Percentiles rank a stretch among this genome's conserved stretches.
phyloP scores from a whole-genome alignment of 2,888 invertebrate genomes.

The Ferrisia virgata region DNA sequence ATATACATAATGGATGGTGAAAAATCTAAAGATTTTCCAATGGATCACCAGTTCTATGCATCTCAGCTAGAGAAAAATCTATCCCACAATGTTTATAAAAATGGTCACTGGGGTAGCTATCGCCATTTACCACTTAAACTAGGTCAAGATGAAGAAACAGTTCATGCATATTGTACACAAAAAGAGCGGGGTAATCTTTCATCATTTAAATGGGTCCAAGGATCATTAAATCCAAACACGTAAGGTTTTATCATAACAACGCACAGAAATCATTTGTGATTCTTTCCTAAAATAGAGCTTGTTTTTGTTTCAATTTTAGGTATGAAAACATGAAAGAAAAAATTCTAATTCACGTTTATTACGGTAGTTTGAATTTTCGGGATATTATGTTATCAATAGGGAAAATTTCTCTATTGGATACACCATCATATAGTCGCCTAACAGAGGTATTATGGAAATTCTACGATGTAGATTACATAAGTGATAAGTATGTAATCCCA shows the following conservation, averaged over 20 bases:
- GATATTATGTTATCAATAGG: no score
- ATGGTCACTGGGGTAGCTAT: conserved; percentile 73
- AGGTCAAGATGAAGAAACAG: conserved; percentile 55
- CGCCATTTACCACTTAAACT: conserved; percentile 71
- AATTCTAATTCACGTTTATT: no score
- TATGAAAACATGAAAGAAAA: no score
- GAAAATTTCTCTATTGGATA: conserved; percentile 54
- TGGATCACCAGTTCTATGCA: conserved; percentile 63
- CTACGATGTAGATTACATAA: not conserved
- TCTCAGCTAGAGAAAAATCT: conserved; percentile 69
- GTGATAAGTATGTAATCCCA: no score
- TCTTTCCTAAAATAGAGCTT: no score
- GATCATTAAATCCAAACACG: conserved; percentile 52
- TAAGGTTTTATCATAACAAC: no score
- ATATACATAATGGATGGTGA: conserved; percentile 61
- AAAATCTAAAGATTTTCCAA: conserved; percentile 65
- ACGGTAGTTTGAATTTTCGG: no score
- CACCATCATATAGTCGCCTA: not conserved
- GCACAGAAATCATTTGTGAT: no score
- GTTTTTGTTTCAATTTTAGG: no score
- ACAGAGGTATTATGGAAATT: not conserved
- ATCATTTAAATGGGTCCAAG: conserved; percentile 78
- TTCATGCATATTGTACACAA: conserved; percentile 71
- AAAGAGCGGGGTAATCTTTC: conserved; percentile 82
- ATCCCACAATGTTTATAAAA: conserved; percentile 71